A percentile compares a stretch with the other conserved stretches of the same genome.
Evolutionary conservation across 2,113 vertebrate species (phyloP).

Genomic region (Muntiacus reevesi): DNA sequence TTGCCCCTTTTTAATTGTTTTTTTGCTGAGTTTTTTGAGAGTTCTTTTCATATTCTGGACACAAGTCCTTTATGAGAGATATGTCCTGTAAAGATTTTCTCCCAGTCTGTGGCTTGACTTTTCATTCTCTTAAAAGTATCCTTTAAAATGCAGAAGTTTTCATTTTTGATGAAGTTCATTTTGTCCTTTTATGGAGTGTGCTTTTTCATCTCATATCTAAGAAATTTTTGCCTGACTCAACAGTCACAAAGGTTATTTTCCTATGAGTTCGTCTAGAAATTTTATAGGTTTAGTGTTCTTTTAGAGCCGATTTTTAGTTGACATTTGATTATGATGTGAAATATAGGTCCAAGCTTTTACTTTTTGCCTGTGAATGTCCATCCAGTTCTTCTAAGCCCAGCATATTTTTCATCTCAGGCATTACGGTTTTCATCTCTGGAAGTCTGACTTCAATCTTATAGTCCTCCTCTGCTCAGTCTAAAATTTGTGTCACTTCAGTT

Average conservation of each 20-base stretch:
- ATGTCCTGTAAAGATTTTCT: neutral
- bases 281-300: neutral
- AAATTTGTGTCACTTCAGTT: neutral
- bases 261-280: neutral
- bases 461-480: neutral
- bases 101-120: neutral
- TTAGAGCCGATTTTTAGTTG: neutral
- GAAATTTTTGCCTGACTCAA: neutral
- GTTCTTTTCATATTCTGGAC: neutral
- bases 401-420: neutral
- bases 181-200: neutral
- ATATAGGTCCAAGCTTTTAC: neutral
- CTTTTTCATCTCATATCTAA: conserved; percentile 4
- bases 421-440: neutral
- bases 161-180: neutral
- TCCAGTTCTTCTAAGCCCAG: neutral
- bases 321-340: neutral
- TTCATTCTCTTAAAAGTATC: neutral
- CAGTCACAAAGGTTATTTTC: neutral
- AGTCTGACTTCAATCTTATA: neutral
- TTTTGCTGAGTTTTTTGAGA: neutral
- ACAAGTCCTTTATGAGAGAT: neutral
- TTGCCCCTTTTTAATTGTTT: neutral
- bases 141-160: neutral
- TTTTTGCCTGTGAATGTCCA: neutral